Evolutionary conservation across 2,888 invertebrate genomes (phyloP).

Genomic region (Erynnis tages): DNA sequence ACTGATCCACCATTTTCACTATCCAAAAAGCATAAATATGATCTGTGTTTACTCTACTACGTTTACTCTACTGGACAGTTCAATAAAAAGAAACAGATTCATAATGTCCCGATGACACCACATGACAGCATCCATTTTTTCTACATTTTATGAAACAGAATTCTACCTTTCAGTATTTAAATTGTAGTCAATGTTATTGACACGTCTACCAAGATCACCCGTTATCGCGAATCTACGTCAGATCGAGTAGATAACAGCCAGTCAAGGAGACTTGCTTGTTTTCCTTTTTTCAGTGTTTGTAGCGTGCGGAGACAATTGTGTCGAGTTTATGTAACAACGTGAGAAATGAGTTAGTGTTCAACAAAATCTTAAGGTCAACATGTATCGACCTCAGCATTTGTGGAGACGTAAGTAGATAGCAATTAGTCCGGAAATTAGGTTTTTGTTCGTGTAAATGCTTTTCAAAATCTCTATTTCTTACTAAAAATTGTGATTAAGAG

Average conservation of each 20-base stretch:
- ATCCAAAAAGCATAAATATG: too few species aligned
- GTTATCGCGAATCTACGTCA: slow-evolving; percentile 55
- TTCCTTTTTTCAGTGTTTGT: slow-evolving; percentile 51
- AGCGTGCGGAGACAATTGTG: slow-evolving; percentile 45
- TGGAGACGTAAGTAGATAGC: slow-evolving; percentile 48
- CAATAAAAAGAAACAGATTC: too few species aligned
- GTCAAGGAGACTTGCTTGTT: slow-evolving; percentile 38
- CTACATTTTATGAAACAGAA: too few species aligned
- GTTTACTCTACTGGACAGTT: too few species aligned
- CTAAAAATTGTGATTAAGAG: too few species aligned
- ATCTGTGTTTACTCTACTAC: too few species aligned
- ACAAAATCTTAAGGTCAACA: slow-evolving; percentile 35
- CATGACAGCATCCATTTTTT: too few species aligned
- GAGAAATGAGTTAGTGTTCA: slow-evolving; percentile 45
- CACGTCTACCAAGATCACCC: slow-evolving; percentile 34
- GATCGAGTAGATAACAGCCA: slow-evolving; percentile 50
- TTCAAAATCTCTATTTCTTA: too few species aligned
- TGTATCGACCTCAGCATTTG: slow-evolving; percentile 51
- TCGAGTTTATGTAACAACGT: slow-evolving; percentile 38
- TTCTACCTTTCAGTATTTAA: neutral
- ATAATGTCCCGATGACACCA: too few species aligned
- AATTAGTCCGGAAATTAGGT: too few species aligned
- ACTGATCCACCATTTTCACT: too few species aligned
- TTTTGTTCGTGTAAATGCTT: too few species aligned
- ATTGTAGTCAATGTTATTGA: slow-evolving; percentile 35